phyloP scores from a whole-genome alignment of 2,113 vertebrate genomes.

The Pseudonaja textilis region DNA sequence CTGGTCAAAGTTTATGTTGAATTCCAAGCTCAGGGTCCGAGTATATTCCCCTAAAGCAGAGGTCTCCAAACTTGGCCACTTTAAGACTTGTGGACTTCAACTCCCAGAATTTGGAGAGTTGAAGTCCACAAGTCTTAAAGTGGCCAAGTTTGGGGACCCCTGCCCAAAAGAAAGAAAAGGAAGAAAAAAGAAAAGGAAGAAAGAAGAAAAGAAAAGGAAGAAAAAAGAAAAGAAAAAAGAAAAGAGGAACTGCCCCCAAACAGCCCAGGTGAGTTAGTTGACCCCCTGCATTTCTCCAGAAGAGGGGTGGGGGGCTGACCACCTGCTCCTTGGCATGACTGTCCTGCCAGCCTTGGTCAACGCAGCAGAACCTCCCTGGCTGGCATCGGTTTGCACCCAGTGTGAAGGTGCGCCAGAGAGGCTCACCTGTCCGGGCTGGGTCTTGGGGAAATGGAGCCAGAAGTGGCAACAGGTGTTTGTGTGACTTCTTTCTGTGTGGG shows the following conservation, averaged over 20 bases:
- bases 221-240: too few species aligned
- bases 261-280: not conserved
- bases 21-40: not conserved
- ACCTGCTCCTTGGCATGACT: not conserved
- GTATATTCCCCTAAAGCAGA: too few species aligned
- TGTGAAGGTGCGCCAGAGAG: not conserved
- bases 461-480: not conserved
- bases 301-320: not conserved
- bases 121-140: too few species aligned
- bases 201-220: too few species aligned
- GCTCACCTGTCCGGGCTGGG: not conserved
- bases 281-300: not conserved
- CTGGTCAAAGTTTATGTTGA: not conserved
- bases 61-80: too few species aligned
- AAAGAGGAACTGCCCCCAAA: not conserved
- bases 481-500: not conserved
- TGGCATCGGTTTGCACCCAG: not conserved
- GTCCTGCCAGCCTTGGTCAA: not conserved
- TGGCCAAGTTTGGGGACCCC: too few species aligned
- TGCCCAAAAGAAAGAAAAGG: not conserved
- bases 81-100: too few species aligned
- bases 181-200: too few species aligned
- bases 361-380: not conserved
- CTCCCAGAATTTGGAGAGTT: too few species aligned
- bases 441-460: not conserved